Evolutionary conservation across 2,888 invertebrate species (phyloP), one percentile per base, ranked within the genome.

Genomic region (Lordiphosa andalusiaca): DNA sequence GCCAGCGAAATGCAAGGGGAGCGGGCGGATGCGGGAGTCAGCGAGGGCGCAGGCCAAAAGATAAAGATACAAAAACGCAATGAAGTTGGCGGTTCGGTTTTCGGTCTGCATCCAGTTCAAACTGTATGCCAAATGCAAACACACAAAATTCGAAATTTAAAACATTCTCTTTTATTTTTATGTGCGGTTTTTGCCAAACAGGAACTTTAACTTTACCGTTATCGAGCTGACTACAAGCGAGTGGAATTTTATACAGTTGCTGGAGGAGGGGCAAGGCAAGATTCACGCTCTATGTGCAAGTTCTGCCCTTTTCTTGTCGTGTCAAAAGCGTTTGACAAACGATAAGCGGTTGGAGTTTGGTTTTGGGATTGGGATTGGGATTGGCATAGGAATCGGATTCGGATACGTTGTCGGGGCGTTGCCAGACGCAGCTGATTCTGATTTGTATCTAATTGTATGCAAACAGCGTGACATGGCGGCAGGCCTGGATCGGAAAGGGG

Each of bases 391-490:
- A 1, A 16, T 16, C 6, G n/a, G 16, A 13, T 42, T 13, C 36
- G 12, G 58, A 25, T 41, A 13, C 35, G 51, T 16, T 10, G 25
- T 10, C 13, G 41, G 50, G 50, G 55, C 56, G 60, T 38, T 54
- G 25, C 39, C 60, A 60, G 71, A 61, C 71, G 74, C 78, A 82
- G 68, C 84, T 77, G 78, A 84, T 84, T 80, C 70, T 72, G 78
- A 84, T 80, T 80, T 84, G 78, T 82, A 84, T 80, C 78, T 84
- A 80, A 80, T 80, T 80, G 78, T 78, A 84, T 82, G 84, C 83
- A 77, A 77, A 80, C 84, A 75, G 52, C 46, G 65, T 52, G 56
- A 48, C 71, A 65, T 61, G 47, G 47, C 49, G 48, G 36, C 33
- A 41, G 19, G 19, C 40, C 13, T 4, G 9, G 19, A 19, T 37